Conservation (phyloP, 2,888 invertebrate genomes). For the Biston stratarius region DNA sequence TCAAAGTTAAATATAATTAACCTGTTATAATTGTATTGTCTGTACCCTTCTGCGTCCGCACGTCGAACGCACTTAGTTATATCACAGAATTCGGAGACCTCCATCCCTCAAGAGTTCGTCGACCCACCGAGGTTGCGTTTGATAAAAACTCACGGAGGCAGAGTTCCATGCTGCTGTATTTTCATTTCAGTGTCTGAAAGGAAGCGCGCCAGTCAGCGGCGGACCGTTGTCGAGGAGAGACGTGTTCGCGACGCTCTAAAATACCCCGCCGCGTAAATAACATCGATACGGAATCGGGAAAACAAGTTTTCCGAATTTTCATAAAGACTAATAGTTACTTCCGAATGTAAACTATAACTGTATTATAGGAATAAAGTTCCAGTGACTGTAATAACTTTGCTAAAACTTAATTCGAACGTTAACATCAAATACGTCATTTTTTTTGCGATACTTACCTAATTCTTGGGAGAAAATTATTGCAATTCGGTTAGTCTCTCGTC, state of each 20-base stretch:
- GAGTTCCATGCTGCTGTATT: conserved; percentile 66
- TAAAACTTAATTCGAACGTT: conserved; percentile 22
- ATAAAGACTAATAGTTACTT: background rate
- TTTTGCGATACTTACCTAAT: conserved; percentile 25
- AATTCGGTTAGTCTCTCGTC: conserved; percentile 59
- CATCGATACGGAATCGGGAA: conserved; percentile 64
- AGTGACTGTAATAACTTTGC: conserved; percentile 17
- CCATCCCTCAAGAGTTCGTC: conserved; percentile 72
- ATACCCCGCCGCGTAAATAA: conserved; percentile 71
- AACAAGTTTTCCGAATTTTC: conserved; percentile 35
- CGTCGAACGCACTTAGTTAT: conserved; percentile 55
- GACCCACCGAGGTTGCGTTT: conserved; percentile 71
- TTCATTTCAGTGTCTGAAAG: conserved; percentile 73
- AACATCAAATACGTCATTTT: conserved; percentile 10
- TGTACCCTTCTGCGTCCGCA: conserved; percentile 34
- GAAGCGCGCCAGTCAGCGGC: conserved; percentile 66
- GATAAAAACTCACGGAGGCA: conserved; percentile 71
- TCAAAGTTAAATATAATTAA: conserved; percentile 48
- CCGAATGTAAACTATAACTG: too few relatives aligned
- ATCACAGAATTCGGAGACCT: conserved; percentile 48
- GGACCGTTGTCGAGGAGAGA: conserved; percentile 56
- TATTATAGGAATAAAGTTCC: conserved; percentile 7
- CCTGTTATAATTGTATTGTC: conserved; percentile 46
- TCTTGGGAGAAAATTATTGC: conserved; percentile 34
- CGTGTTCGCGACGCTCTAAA: conserved; percentile 48